Conservation (phyloP, 2,888 invertebrate species). For the Lycaena phlaeas region DNA sequence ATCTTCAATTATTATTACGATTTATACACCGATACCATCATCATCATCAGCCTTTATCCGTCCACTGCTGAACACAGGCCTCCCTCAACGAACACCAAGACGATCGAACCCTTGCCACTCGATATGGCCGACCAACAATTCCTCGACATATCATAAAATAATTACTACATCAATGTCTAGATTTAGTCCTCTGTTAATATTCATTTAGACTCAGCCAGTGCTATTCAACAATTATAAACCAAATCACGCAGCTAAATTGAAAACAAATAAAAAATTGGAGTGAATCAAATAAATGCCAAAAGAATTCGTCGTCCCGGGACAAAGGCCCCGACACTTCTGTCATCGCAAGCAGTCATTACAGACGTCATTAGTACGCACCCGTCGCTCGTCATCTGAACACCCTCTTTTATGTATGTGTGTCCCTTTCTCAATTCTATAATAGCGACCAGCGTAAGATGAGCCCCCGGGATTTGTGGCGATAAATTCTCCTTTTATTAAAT, state of each 20-base stretch:
- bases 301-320: neutral
- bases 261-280: neutral
- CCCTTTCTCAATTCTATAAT: neutral
- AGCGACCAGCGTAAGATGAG: neutral
- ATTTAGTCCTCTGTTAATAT: too few species aligned
- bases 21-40: too few species aligned
- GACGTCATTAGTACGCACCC: slow-evolving; percentile 8
- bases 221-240: neutral
- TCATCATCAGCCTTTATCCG: too few species aligned
- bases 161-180: too few species aligned
- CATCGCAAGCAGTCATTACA: slow-evolving; percentile 9
- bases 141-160: too few species aligned
- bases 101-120: too few species aligned
- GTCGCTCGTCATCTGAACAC: neutral
- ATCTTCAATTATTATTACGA: too few species aligned
- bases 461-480: neutral
- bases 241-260: too few species aligned
- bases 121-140: too few species aligned
- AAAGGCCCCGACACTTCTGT: neutral
- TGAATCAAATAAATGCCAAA: slow-evolving; percentile 7
- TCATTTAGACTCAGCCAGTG: too few species aligned
- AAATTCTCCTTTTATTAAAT: neutral
- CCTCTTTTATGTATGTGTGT: neutral
- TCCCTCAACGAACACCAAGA: too few species aligned
- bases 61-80: too few species aligned